phyloP scores from a whole-genome alignment of 2,888 invertebrate species.

The Augiades crinisus region DNA sequence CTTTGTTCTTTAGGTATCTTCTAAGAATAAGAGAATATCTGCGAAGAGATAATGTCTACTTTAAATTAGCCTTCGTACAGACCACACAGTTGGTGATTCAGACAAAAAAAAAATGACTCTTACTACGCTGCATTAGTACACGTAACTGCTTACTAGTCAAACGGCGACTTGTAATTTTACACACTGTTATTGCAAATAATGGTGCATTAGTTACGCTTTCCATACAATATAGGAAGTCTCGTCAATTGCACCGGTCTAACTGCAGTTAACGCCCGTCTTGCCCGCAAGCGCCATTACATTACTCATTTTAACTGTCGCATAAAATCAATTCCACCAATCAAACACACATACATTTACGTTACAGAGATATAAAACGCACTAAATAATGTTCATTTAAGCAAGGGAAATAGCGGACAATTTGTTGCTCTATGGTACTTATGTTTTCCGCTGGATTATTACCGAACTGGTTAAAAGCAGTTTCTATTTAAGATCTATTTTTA shows the following conservation, averaged over 20 bases:
- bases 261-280: constrained; percentile 29
- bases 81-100: no score
- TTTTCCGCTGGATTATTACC: constrained; percentile 1
- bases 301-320: constrained; percentile 33
- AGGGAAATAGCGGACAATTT: constrained; percentile 14
- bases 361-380: constrained; percentile 13
- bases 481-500: no score
- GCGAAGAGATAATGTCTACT: no score
- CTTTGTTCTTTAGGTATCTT: no score
- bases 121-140: no score
- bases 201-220: not conserved
- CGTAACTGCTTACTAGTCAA: no score
- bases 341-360: constrained; percentile 22
- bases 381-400: constrained; percentile 22
- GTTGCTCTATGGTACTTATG: not conserved
- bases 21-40: no score
- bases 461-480: no score
- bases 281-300: constrained; percentile 1
- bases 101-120: no score
- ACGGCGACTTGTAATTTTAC: no score
- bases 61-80: no score
- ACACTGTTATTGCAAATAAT: no score
- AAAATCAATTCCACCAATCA: constrained; percentile 27
- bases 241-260: not conserved
- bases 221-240: not conserved